phyloP scores from a whole-genome alignment of 2,113 vertebrate genomes.

The Callospermophilus lateralis region DNA sequence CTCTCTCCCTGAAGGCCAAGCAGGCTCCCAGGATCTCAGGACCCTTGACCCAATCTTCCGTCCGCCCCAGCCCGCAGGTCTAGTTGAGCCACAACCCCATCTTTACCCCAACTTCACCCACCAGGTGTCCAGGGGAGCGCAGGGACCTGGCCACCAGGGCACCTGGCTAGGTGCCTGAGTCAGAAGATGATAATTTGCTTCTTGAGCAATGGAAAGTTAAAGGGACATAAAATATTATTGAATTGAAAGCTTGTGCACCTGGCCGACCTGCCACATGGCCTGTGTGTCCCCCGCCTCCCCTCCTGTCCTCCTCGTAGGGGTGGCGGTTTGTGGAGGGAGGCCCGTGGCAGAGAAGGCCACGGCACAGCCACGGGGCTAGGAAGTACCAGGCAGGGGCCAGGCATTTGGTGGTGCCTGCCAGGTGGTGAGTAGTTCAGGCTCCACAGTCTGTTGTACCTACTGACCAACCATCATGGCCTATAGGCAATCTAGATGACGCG shows the following conservation, averaged over 20 bases:
- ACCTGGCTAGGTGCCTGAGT: not conserved
- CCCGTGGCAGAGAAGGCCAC: not conserved
- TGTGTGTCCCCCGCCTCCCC: not conserved
- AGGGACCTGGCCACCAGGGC: not conserved
- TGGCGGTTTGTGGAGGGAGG: too few relatives aligned
- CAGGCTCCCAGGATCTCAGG: too few relatives aligned
- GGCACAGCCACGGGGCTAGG: not conserved
- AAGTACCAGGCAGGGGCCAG: too few relatives aligned
- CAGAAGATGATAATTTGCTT: conserved; percentile 22
- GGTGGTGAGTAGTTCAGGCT: too few relatives aligned
- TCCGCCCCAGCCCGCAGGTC: not conserved
- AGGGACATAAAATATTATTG: not conserved
- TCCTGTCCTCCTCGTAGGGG: not conserved
- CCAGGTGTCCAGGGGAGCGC: not conserved
- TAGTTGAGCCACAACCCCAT: not conserved
- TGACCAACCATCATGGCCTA: not conserved
- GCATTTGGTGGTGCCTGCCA: too few relatives aligned
- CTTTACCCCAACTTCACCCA: not conserved
- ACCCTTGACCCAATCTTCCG: too few relatives aligned
- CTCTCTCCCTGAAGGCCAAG: too few relatives aligned
- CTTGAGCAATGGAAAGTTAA: not conserved
- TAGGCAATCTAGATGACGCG: not conserved
- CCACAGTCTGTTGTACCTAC: not conserved
- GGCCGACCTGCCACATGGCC: not conserved
- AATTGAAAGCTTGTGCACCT: not conserved